Base-by-base conservation (phyloP, 2,797 vertebrate species). In the Babyrousa celebensis region DNA sequence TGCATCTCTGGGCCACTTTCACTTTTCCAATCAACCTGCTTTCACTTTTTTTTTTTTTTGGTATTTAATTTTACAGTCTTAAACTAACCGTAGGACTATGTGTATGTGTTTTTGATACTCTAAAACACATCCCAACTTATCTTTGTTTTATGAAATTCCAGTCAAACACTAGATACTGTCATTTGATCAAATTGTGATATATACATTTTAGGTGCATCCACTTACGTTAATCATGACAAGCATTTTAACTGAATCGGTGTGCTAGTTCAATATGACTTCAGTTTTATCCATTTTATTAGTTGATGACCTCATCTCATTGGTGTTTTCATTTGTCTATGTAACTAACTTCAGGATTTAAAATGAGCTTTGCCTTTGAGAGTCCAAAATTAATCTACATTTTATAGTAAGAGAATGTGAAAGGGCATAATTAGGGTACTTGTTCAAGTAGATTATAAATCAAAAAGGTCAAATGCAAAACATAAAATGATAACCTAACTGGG, bases 371-470 rank as follows among this genome's bases (percentile, higher is more conserved):
- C 62, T 43, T 40, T 78, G 15, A 29, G 27, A 91, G 8, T 21
- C 11, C 52, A 75, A 80, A 92, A 74, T 67, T 80, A 89, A 67
- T 43, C 29, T 67, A 56, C 54, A 78, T 82, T 68, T 95, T 27
- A 48, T 87, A n/a, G 48, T 32, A 88, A 82, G 40, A 85, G 15
- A 74, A 56, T 27, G 20, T 78, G n/a, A 25, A 93, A 84, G 11
- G 36, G 7, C 6, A 15, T 25, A 63, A 52, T 36, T 78, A 75
- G 27, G 2, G 85, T 48, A 23, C 43, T 79, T 84, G 54, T 56
- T 87, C 71, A 87, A 87, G 29, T 43, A 48, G 12, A 29, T 40
- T 94, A 83, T 72, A 95, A 95, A 88, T 96, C 12, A 56, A 65
- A 88, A 87, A 21, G 18, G 58, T 65, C 29, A 68, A 70, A 54